Base-by-base conservation (phyloP, 2,113 vertebrate species). In the Caranx melampygus region DNA sequence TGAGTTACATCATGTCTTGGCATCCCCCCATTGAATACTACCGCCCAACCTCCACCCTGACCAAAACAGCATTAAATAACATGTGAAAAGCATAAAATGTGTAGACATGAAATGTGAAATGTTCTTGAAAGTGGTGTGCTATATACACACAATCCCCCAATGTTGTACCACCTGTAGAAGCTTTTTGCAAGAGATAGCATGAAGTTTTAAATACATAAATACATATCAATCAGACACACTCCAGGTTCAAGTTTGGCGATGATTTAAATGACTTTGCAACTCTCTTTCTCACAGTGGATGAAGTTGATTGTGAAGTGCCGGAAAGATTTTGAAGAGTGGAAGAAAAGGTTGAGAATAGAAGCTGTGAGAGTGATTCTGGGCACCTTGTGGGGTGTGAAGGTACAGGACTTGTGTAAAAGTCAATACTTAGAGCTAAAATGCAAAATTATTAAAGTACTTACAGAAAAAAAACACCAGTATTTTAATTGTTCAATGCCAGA, bases 401-500 rank as follows among this genome's bases (percentile, higher is more conserved):
- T 42, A 2, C 40, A 42, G 40, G 8, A 42, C 40, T 0, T 42
- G 40, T 10, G 40, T 60, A 35, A 35, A 15, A 72, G 9, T 5
- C 42, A 71, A 64, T 58, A 5, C 21, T 65, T 0, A 34, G 26
- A 76, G 16, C 4, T 64, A 9, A 13, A 51, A 35, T 16, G 12
- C 13, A 52, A 51, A 63, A 69, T 18, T 42, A 74, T 37, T n/a
- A 31, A 11, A 61, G 15, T 12, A 40, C 18, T 40, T 13, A 40
- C 40, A 47, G 45, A 47, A 76, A 11, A 44, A 67, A 74, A 70
- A 62, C 21, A 60, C 35, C 11, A 20, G 6, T 5, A 47, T 14
- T 51, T 42, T 42, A 52, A 81, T 31, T 15, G 1, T 62, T 77
- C 18, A 2, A 2, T 58, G 63, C 52, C 21, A 81, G 49, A 57